These are phyloP conservation scores for Gallinago jamesoni DNA, from an alignment of 2,113 vertebrate genomes.

Conservation along the genomic window DNA sequence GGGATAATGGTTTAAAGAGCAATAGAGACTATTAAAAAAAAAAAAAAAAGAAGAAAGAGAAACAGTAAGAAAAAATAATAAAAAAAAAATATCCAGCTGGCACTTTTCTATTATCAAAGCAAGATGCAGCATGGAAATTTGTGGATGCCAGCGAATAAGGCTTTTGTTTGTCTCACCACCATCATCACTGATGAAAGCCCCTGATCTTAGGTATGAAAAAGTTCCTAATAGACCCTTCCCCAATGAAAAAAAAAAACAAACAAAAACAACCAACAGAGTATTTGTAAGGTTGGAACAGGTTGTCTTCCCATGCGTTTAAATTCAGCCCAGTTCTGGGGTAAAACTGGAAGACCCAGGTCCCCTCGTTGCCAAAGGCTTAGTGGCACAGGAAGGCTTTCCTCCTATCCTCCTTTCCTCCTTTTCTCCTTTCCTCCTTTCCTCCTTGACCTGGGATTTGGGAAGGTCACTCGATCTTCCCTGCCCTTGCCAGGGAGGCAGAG, in stretches of 20 bases:
- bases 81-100: background rate
- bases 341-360: background rate
- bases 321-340: background rate
- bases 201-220: background rate
- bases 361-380: background rate
- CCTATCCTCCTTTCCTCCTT: background rate
- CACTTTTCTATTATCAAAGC: background rate
- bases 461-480: background rate
- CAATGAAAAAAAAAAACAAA: background rate
- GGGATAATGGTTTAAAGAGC: conserved; percentile 41
- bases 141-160: background rate
- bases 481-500: background rate
- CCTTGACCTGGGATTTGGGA: background rate
- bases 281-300: background rate
- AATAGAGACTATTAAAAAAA: background rate
- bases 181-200: background rate
- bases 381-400: background rate
- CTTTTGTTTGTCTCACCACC: background rate
- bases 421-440: background rate
- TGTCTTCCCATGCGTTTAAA: rapidly evolving
- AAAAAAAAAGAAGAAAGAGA: background rate
- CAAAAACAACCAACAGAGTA: background rate
- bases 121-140: background rate
- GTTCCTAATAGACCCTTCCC: background rate
- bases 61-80: background rate